phyloP scores from a whole-genome alignment of 2,888 invertebrate genomes.

The Clepsis dumicolana region DNA sequence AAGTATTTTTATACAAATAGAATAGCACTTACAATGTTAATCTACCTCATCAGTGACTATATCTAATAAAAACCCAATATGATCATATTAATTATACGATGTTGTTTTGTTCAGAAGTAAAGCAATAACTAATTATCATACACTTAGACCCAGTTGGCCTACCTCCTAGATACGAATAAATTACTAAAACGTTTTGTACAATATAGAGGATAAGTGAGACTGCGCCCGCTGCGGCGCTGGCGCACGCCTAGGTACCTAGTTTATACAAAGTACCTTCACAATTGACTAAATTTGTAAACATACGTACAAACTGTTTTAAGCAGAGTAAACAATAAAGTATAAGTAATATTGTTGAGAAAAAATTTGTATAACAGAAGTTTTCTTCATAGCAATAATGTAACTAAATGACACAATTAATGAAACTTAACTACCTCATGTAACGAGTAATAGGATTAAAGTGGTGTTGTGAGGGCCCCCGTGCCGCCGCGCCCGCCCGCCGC shows the following conservation, averaged over 20 bases:
- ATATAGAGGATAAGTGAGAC: conserved; percentile 39
- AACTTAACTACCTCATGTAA: conserved; percentile 84
- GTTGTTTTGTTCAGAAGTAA: conserved; percentile 37
- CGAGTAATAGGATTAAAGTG: conserved; percentile 72
- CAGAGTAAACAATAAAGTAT: conserved; percentile 57
- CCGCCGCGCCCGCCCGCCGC: conserved; percentile 48
- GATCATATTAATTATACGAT: conserved; percentile 48
- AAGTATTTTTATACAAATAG: conserved; percentile 85
- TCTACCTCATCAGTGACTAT: conserved; percentile 81
- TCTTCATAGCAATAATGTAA: conserved; percentile 75
- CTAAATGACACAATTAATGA: conserved; percentile 70
- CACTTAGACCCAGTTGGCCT: conserved; percentile 66
- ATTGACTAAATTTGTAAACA: conserved; percentile 52
- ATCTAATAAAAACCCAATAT: conserved; percentile 46
- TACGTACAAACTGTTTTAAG: conserved; percentile 58
- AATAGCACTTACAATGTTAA: conserved; percentile 74
- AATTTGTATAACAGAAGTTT: conserved; percentile 73
- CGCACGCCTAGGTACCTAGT: conserved; percentile 16
- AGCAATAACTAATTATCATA: conserved; percentile 47
- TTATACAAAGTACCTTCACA: conserved; percentile 29
- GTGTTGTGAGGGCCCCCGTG: conserved; percentile 61
- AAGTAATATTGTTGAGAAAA: conserved; percentile 74
- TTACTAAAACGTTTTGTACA: conserved; percentile 44
- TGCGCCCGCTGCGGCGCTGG: conserved; percentile 19
- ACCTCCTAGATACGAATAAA: conserved; percentile 57